Evolutionary conservation across 2,113 vertebrate genomes (phyloP), one percentile per base, ranked within the genome.

Genomic region (Hiodon tergisus): DNA sequence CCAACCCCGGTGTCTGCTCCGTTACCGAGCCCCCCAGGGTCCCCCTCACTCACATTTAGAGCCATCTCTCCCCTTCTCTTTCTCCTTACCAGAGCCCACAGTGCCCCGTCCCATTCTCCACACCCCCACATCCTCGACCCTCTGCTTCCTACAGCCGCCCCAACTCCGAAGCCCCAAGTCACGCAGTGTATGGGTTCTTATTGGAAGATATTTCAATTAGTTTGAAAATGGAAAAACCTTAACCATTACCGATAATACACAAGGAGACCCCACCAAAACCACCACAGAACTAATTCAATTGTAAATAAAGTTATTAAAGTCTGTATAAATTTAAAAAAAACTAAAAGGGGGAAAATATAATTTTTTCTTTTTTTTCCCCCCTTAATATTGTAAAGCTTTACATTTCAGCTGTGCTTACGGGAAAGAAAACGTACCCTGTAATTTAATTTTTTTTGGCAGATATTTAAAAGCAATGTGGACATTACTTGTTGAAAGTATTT

Each of bases 231-330:
- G 80, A 89, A 90, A 76, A 50, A 63, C 6, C 77, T 53, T 54
- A 83, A 91, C 90, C 66, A 59, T 92, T 92, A 89, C 90, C 88
- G 91, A 87, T 91, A 89, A 88, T 58, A 91, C 87, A 85, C 90
- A 55, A 50, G 31, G 17, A 69, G 31, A 62, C 6, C 4, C 71
- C 80, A 79, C 84, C 86, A 86, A 85, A 80, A 82, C 78, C 69
- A 31, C 73, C 77, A 74, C 80, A 86, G 31, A 78, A 67, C 66
- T 71, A 69, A 67, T 86, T 91, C 93, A 95, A 96, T 91, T 98
- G 96, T 98, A 99, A 97, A 99, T 99, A 98, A 96, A 96, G 95
- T 94, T 95, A 96, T 95, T 95, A 95, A 98, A 95, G 87, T 97
- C 94, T 96, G 95, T 98, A 95, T 99, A 98, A 97, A 98, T 97